A percentile compares a stretch with the other conserved stretches of the same genome.
These are phyloP conservation scores for Drosophila lacertosa DNA, from an alignment of 1,140 invertebrate genomes.

Conservation along the genomic window DNA sequence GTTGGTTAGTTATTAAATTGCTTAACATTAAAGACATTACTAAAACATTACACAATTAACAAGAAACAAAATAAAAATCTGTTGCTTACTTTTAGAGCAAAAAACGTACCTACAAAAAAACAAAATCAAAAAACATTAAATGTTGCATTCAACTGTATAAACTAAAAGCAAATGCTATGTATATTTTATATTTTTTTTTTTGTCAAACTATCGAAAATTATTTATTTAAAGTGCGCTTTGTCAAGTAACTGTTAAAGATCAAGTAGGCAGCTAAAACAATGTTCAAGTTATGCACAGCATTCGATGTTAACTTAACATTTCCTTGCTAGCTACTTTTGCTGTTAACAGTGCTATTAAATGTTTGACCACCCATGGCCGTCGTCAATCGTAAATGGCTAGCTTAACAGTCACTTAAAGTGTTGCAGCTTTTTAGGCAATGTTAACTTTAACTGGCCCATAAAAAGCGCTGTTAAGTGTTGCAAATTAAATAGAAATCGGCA, in stretches of 20 bases:
- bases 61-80: constrained; percentile 29
- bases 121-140: background rate
- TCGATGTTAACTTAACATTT: too few relatives aligned
- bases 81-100: constrained; percentile 31
- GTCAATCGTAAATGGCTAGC: too few relatives aligned
- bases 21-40: constrained; percentile 11
- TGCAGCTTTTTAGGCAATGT: too few relatives aligned
- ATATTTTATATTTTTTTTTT: background rate
- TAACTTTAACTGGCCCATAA: background rate
- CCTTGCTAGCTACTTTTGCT: too few relatives aligned
- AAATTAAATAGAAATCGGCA: constrained; percentile 1
- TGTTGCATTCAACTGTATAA: constrained; percentile 14
- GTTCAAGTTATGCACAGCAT: background rate
- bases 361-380: too few relatives aligned
- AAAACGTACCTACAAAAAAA: background rate
- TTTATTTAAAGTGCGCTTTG: background rate
- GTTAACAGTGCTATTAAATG: too few relatives aligned
- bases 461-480: background rate
- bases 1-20: constrained; percentile 14
- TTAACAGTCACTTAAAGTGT: background rate
- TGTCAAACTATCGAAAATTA: background rate
- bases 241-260: constrained; percentile 2
- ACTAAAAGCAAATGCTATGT: constrained; percentile 1
- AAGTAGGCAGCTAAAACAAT: background rate
- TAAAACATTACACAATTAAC: background rate